A percentile compares a stretch with the other conserved stretches of the same genome.
phyloP scores from a whole-genome alignment of 1,140 invertebrate genomes.

The Drosophila pseudoobscura region DNA sequence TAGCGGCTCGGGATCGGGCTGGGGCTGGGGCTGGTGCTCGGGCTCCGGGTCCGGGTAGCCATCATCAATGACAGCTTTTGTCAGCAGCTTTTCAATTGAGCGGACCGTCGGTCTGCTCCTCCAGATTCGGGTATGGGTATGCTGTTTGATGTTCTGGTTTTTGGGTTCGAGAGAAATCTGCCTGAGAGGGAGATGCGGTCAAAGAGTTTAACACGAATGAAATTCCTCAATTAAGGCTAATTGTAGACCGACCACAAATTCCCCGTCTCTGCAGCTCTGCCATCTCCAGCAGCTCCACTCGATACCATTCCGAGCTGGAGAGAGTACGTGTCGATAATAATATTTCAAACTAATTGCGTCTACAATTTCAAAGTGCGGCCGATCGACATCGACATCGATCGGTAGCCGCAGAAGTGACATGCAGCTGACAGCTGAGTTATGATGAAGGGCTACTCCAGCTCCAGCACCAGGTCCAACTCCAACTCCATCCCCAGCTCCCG shows the following conservation, averaged over 20 bases:
- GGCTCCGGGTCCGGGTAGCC: constrained; percentile 8
- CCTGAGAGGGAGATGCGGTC: constrained; percentile 65
- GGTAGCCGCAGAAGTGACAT: constrained; percentile 82
- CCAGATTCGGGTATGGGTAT: constrained; percentile 9
- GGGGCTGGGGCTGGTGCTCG: background rate
- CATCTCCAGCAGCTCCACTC: constrained; percentile 6
- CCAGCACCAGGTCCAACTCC: constrained; percentile 12
- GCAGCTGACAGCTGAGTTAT: constrained; percentile 82
- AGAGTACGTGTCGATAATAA: constrained; percentile 81
- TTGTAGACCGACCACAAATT: constrained; percentile 59
- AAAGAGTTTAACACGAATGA: constrained; percentile 80
- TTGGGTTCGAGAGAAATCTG: constrained; percentile 51
- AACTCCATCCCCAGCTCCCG: constrained; percentile 21
- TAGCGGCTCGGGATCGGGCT: constrained; percentile 26
- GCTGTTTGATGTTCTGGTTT: constrained; percentile 29
- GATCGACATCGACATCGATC: constrained; percentile 51
- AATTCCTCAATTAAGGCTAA: constrained; percentile 77
- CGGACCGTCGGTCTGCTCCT: constrained; percentile 17
- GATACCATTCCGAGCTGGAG: constrained; percentile 32
- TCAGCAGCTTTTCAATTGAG: constrained; percentile 79
- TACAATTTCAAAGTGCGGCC: constrained; percentile 69
- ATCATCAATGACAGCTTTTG: constrained; percentile 79
- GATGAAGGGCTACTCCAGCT: constrained; percentile 43
- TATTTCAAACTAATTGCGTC: constrained; percentile 77
- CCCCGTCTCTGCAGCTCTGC: background rate